Evolutionary conservation across 1,140 invertebrate genomes (phyloP).

Genomic region (Zelostemma sp.): DNA sequence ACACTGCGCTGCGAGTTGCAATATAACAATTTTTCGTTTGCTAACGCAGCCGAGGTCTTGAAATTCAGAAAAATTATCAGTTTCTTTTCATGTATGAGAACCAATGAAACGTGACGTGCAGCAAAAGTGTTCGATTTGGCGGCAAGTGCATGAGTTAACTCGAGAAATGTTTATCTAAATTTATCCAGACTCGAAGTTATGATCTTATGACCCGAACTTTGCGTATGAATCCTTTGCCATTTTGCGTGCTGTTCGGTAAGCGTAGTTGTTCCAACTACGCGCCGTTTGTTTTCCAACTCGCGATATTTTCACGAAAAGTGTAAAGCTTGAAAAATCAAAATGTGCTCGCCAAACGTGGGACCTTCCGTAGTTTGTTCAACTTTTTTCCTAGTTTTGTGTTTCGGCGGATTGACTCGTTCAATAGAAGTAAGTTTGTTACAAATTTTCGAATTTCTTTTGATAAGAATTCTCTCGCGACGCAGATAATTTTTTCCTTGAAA

Average conservation of each 20-base stretch:
- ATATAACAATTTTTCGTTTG: too few relatives aligned
- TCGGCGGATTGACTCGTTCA: constrained; percentile 10
- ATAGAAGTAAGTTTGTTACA: constrained; percentile 27
- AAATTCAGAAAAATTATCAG: too few relatives aligned
- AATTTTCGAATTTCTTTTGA: not conserved
- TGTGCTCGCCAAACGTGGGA: constrained; percentile 25
- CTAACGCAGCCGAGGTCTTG: too few relatives aligned
- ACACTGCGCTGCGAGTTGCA: too few relatives aligned
- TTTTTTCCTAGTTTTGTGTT: constrained; percentile 20
- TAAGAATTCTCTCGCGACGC: not conserved
- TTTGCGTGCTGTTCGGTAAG: constrained; percentile 41
- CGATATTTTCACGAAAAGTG: not conserved
- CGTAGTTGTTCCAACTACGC: constrained; percentile 27
- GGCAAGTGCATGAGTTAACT: constrained; percentile 29
- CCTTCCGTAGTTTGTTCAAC: not conserved
- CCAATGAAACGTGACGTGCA: not conserved
- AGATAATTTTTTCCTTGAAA: too few relatives aligned
- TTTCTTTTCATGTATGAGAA: too few relatives aligned
- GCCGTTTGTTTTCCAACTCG: constrained; percentile 14
- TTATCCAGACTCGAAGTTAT: constrained; percentile 54
- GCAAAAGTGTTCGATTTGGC: constrained; percentile 15
- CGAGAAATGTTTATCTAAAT: constrained; percentile 49
- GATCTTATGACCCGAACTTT: constrained; percentile 56
- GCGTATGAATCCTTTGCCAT: constrained; percentile 52
- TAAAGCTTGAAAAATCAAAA: constrained; percentile 30